These are phyloP conservation scores for Hippopotamyrus pictus DNA, from an alignment of 2,797 vertebrate genomes.

Conservation along the genomic window DNA sequence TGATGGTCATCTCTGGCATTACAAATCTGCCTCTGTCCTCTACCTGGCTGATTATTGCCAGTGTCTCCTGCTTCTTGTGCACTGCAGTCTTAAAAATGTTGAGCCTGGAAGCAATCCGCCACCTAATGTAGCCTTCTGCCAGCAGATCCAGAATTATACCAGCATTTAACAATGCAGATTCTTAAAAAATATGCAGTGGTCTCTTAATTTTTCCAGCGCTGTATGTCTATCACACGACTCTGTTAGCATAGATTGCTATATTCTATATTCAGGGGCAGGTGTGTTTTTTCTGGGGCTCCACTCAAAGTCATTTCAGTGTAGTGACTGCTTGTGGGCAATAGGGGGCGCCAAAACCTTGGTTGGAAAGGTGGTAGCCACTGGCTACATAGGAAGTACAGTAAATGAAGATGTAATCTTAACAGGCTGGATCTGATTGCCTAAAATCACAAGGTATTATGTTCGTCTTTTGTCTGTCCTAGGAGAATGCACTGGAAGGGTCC, in stretches of 20 bases:
- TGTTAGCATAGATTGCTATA: background rate
- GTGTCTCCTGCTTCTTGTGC: background rate
- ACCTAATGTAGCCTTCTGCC: background rate
- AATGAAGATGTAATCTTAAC: background rate
- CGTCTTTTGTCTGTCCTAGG: conserved; percentile 38
- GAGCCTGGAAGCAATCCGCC: background rate
- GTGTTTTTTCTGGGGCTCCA: background rate
- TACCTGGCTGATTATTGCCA: background rate
- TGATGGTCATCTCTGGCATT: background rate
- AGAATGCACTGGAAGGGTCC: conserved; percentile 18
- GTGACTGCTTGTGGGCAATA: background rate
- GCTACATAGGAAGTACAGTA: background rate
- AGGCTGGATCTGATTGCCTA: background rate
- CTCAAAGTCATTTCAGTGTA: background rate
- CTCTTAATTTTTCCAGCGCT: background rate
- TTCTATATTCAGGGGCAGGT: background rate
- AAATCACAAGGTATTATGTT: background rate
- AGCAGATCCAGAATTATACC: background rate
- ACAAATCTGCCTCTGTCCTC: background rate
- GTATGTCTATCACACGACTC: background rate
- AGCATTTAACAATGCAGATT: background rate
- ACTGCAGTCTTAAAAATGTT: background rate
- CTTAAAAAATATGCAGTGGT: background rate
- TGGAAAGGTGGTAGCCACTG: background rate
- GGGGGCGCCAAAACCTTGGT: background rate